Base-by-base conservation (phyloP, 2,113 vertebrate species). In the Pseudopodoces humilis region DNA sequence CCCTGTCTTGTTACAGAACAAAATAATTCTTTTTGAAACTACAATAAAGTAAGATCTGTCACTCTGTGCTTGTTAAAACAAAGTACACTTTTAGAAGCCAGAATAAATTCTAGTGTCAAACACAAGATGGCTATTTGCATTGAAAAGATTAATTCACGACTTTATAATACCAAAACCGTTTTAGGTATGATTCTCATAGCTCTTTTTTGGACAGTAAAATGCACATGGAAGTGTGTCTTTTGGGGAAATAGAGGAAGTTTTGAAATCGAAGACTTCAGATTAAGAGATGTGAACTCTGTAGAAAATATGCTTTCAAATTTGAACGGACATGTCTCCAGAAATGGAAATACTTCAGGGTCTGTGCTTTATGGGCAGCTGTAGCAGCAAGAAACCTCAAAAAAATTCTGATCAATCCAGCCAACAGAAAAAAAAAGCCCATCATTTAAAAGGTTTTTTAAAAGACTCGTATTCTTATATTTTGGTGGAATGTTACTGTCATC, bases 401-500 rank as follows among this genome's bases (percentile, higher is more conserved):
- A 28, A 3, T 3, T 21, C 12, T 68, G 15, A 83, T 23, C 10
- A 77, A 63, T 14, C 16, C 53, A 67, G 6, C 0, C 31, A 68
- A 35, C 2, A 27, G 24, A 4, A 52, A 52, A 76, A 39, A 50
- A 4, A 5, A 1, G 3, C 1, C 3, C 35, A 11, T 30, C 1
- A n/a, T 16, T 24, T 47, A 22, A 25, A 72, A 74, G 2, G 4
- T 15, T 53, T 67, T 56, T 17, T 6, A 50, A 46, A 89, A 77
- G 0, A 35, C 3, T 28, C 20, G 2, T 69, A 55, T 72, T 50
- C 15, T 25, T 69, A 15, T 2, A 44, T 60, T 81, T 78, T 62
- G 14, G 4, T 60, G 33, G 33, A 47, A 33, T 49, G 3, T 10
- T 69, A 33, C 9, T 35, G 23, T 16, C 3, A 56, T 67, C 65